Evolutionary conservation across 1,140 invertebrate species (phyloP).

Genomic region (Myzus persicae): DNA sequence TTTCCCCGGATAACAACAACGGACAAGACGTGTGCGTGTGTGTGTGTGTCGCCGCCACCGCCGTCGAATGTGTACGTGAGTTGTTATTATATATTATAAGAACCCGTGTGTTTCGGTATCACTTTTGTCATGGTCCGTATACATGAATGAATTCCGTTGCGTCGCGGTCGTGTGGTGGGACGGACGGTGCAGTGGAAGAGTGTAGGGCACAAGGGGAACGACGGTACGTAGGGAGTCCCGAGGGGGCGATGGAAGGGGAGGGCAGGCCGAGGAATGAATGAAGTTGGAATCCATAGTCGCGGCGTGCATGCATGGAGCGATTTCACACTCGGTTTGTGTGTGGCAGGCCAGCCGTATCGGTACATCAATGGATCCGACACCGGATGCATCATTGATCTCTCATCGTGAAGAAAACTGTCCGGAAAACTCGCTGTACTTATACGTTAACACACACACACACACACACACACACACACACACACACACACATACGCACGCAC

Average conservation of each 20-base stretch:
- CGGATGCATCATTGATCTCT: conserved; percentile 56
- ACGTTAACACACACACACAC: not conserved
- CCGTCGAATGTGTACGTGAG: not conserved
- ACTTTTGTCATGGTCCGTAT: conserved; percentile 51
- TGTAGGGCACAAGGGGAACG: not conserved
- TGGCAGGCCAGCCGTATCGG: conserved; percentile 55
- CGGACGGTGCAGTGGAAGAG: not conserved
- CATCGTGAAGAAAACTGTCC: conserved; percentile 47
- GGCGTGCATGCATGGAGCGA: conserved; percentile 51
- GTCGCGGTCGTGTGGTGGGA: not conserved
- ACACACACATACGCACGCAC: not conserved
- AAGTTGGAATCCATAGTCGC: conserved; percentile 45
- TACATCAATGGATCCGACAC: conserved; percentile 48
- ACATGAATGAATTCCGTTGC: conserved; percentile 53
- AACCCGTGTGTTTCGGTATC: conserved; percentile 8
- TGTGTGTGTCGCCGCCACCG: not conserved
- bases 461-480: not conserved
- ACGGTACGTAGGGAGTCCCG: not conserved
- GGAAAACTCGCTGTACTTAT: conserved; percentile 32
- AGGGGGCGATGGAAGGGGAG: not conserved
- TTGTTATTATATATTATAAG: not conserved
- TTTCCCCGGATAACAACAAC: not conserved
- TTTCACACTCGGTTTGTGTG: conserved; percentile 59
- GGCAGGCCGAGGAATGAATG: conserved; percentile 45
- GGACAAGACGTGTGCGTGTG: not conserved